Conservation (phyloP, 92 coral and sea anemone genomes). For the Heteractis magnifica region DNA sequence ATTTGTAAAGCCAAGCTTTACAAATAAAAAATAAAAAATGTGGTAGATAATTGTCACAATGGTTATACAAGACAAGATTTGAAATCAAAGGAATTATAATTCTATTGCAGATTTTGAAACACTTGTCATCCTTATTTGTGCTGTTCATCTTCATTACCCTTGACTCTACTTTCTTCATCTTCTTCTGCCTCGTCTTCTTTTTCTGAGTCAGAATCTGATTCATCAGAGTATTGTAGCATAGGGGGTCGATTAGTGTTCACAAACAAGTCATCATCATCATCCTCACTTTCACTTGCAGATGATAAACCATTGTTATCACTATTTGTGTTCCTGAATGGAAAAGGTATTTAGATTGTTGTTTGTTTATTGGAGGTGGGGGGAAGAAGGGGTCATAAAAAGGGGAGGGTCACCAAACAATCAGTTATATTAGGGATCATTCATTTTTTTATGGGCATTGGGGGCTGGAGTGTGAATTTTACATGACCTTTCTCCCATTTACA, state of each 20-base stretch:
- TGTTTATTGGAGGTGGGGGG: too few relatives aligned
- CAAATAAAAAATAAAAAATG: too few relatives aligned
- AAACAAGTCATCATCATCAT: conserved; percentile 79
- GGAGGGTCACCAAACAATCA: neutral
- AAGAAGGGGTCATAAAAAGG: too few relatives aligned
- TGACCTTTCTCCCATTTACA: too few relatives aligned
- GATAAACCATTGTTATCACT: conserved; percentile 20
- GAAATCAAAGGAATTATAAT: too few relatives aligned
- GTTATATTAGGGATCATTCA: neutral
- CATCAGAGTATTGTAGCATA: conserved; percentile 42
- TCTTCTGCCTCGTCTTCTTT: conserved; percentile 34
- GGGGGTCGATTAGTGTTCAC: conserved; percentile 76
- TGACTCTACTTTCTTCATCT: neutral
- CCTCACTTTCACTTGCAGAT: conserved; percentile 66
- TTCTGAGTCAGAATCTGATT: conserved; percentile 64
- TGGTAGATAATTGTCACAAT: too few relatives aligned
- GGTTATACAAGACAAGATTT: too few relatives aligned
- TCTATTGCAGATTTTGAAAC: too few relatives aligned
- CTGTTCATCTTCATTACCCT: conserved; percentile 31
- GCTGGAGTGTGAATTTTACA: too few relatives aligned
- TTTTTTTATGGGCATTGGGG: too few relatives aligned
- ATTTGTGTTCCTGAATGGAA: neutral
- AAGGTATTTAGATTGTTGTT: neutral
- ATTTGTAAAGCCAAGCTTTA: too few relatives aligned
- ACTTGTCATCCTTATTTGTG: neutral